phyloP scores from a whole-genome alignment of 2,888 invertebrate species.

The Platycheirus albimanus region DNA sequence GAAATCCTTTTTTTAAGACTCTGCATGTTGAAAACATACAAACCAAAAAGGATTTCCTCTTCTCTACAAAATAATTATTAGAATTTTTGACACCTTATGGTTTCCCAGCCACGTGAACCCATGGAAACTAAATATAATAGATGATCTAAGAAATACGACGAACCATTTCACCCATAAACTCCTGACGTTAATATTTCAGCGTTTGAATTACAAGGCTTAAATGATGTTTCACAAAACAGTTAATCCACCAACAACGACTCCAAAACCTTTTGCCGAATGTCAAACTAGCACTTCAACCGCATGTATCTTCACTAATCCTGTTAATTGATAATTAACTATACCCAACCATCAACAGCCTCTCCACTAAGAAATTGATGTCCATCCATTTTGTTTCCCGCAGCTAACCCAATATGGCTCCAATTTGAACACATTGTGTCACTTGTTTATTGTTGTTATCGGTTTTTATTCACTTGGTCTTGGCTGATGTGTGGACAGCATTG shows the following conservation, averaged over 20 bases:
- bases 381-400: constrained; percentile 1
- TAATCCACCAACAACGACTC: constrained; percentile 18
- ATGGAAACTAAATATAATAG: no score
- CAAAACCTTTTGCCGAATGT: constrained; percentile 42
- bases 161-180: no score
- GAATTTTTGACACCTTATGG: no score
- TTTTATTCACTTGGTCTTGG: constrained; percentile 28
- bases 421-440: constrained; percentile 69
- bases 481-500: constrained; percentile 30
- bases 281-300: constrained; percentile 39
- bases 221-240: background rate
- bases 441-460: constrained; percentile 62
- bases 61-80: no score
- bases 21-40: no score
- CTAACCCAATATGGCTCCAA: constrained; percentile 57
- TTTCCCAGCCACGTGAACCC: no score
- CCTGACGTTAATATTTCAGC: no score
- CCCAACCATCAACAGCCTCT: constrained; percentile 16
- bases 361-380: constrained; percentile 1
- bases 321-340: constrained; percentile 70
- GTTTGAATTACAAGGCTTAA: no score
- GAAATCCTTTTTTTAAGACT: no score
- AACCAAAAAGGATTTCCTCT: no score
- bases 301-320: constrained; percentile 69
- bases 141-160: no score